A percentile compares a stretch with the other conserved stretches of the same genome.
These are phyloP conservation scores for Piaya cayana DNA, from an alignment of 2,113 vertebrate species.

Conservation along the genomic window DNA sequence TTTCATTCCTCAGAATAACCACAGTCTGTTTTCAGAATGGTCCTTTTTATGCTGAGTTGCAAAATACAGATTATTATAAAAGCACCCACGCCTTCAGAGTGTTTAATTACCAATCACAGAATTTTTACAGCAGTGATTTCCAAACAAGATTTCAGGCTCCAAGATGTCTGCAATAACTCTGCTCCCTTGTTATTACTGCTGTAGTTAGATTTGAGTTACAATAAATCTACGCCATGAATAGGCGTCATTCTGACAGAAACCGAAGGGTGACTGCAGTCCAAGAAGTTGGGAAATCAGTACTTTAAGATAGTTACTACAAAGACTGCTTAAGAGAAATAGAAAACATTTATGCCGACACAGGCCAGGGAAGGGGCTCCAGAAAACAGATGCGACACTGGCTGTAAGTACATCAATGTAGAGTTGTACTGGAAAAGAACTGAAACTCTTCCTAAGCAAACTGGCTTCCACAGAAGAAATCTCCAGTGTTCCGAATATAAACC, in stretches of 20 bases:
- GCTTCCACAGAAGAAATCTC: not conserved
- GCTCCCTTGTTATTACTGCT: not conserved
- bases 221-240: not conserved
- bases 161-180: not conserved
- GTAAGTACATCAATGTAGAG: not conserved
- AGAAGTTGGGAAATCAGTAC: not conserved
- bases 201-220: not conserved
- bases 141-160: not conserved
- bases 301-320: not conserved
- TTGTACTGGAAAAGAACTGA: not conserved
- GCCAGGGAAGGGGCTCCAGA: not conserved
- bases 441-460: not conserved
- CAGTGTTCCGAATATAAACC: not conserved
- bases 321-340: not conserved
- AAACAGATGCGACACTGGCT: not conserved
- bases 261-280: not conserved
- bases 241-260: not conserved
- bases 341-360: not conserved
- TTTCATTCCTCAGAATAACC: not conserved
- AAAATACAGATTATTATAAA: not conserved
- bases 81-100: not conserved
- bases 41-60: not conserved
- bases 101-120: not conserved
- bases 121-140: not conserved
- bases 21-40: constrained; percentile 54